These are phyloP conservation scores for Cliona cf. orientalis DNA, from an alignment of 37 sponge, comb jelly and placozoan species.

Conservation along the genomic window DNA sequence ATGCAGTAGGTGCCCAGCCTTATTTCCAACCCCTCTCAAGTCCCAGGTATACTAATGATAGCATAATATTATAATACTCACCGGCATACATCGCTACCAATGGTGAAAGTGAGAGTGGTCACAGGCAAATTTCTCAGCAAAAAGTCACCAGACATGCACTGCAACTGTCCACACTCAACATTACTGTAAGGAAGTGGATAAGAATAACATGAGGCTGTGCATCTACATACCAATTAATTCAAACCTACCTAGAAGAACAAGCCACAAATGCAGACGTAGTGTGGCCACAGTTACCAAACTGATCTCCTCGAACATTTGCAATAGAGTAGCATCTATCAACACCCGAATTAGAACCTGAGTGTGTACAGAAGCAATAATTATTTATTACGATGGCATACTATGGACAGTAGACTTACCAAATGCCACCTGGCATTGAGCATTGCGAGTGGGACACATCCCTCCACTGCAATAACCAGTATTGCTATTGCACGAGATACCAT, in stretches of 20 bases:
- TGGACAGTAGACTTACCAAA: neutral
- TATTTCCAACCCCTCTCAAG: no score
- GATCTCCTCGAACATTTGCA: conserved; percentile 28
- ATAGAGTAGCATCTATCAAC: conserved; percentile 19
- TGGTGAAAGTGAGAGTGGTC: neutral
- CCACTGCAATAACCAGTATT: conserved; percentile 43
- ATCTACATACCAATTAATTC: neutral
- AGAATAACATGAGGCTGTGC: neutral
- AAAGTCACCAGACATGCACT: conserved; percentile 6
- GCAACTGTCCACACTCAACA: conserved; percentile 44
- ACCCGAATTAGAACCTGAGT: conserved; percentile 7
- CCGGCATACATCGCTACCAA: neutral
- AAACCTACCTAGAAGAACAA: conserved; percentile 37
- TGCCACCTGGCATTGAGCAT: conserved; percentile 24
- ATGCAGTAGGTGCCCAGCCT: no score
- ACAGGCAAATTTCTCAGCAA: conserved; percentile 2
- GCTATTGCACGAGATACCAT: conserved; percentile 41
- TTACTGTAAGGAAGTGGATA: conserved; percentile 6
- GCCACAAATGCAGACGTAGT: conserved; percentile 1
- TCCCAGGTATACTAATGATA: no score
- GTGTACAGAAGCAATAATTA: neutral
- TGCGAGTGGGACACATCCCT: conserved; percentile 43
- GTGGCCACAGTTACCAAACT: conserved; percentile 57
- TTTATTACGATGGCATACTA: neutral
- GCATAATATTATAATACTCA: no score